Base-by-base conservation (phyloP, 2,888 invertebrate genomes). In the Hypena proboscidalis region DNA sequence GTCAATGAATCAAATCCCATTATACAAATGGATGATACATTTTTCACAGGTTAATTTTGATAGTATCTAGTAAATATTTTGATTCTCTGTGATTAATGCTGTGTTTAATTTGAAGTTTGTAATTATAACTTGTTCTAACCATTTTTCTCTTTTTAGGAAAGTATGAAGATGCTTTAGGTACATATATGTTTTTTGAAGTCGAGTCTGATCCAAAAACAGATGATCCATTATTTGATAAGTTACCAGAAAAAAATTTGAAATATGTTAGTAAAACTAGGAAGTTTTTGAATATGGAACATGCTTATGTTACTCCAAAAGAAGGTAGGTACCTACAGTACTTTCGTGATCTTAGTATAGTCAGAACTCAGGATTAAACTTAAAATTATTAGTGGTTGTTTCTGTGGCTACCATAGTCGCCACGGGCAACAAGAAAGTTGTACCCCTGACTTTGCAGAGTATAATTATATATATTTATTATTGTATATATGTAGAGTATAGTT, bases 111-210 rank as follows among this genome's bases (percentile, higher is more conserved):
- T n/a, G n/a, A n/a, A n/a, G n/a, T n/a, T n/a, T n/a, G n/a, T n/a
- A n/a, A n/a, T n/a, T n/a, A n/a, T n/a, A n/a, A n/a, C n/a, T n/a
- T n/a, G n/a, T n/a, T n/a, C n/a, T n/a, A n/a, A n/a, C n/a, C n/a
- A 8, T 10, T 36, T 22, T 20, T 21, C 10, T 89, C n/a, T n/a
- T n/a, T 80, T 65, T 75, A 93, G 96, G 96, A 9, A 92, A 92
- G 34, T 95, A 93, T 78, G 93, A 94, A 67, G 92, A 93, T 70
- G 90, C 93, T 4, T 75, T 94, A 46, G 96, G 96, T 10, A 96
- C 96, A 8, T 93, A 94, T 57, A 85, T 96, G 74, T 95, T 95
- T 73, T 95, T 96, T 73, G 93, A 94, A 71, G 93, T 93, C 63
- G 92, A 93, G 49, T 80, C 90, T 17, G 78, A 91, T 22, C 84